Conservation (phyloP, 2,797 vertebrate species). For the Neopelma chrysocephalum region DNA sequence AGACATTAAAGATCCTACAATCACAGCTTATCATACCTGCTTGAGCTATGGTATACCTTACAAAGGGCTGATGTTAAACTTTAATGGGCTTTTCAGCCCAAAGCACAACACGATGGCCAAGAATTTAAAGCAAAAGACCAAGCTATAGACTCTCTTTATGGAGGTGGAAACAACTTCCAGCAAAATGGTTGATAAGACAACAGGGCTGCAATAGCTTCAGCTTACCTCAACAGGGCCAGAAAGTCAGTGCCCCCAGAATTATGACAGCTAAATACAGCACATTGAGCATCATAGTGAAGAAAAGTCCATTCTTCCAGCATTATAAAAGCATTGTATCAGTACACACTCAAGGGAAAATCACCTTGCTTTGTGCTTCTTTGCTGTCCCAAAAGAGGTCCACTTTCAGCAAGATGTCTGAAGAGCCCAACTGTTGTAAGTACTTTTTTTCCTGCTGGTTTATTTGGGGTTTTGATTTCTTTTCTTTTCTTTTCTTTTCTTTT, state of each 20-base stretch:
- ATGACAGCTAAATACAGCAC: not conserved
- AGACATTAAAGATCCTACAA: not conserved
- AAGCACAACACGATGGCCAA: accelerated
- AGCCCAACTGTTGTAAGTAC: accelerated
- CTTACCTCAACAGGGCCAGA: not conserved
- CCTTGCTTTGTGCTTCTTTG: not conserved
- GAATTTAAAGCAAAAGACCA: not conserved
- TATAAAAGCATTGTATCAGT: not conserved
- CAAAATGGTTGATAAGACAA: not conserved
- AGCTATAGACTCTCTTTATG: not conserved
- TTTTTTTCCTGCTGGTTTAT: not conserved
- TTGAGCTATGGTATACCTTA: not conserved
- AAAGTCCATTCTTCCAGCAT: not conserved
- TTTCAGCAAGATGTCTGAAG: not conserved
- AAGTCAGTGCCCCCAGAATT: not conserved
- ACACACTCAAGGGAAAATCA: not conserved
- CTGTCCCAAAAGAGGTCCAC: not conserved
- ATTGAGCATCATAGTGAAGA: not conserved
- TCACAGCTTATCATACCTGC: not conserved
- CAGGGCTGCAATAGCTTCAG: not conserved
- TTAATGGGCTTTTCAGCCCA: accelerated
- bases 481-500: not conserved
- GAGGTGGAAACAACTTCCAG: not conserved
- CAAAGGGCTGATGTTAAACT: not conserved
- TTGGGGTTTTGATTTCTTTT: not conserved